These are phyloP conservation scores for Galago senegalensis DNA, from an alignment of 2,797 vertebrate species.

Conservation along the genomic window DNA sequence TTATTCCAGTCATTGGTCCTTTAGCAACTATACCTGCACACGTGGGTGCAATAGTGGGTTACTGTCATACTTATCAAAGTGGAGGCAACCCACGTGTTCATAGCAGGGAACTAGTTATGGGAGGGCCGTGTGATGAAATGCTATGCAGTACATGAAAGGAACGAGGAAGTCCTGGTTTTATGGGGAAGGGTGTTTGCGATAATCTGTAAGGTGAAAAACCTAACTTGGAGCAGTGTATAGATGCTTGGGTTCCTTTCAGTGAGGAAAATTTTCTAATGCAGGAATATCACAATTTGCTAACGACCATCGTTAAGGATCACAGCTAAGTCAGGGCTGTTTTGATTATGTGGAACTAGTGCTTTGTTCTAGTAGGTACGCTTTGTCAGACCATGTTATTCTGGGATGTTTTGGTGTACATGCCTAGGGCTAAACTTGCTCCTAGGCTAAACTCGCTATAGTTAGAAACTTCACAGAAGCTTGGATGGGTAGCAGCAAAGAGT, in stretches of 20 bases:
- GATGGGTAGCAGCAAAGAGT: neutral
- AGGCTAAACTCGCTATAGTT: neutral
- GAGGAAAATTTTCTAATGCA: neutral
- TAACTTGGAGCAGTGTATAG: neutral
- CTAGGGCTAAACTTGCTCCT: no score
- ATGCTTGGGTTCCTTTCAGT: neutral
- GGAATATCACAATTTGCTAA: neutral
- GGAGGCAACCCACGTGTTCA: neutral
- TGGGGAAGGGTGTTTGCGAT: rapidly evolving
- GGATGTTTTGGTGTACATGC: rapidly evolving
- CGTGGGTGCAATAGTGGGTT: neutral
- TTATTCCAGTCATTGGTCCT: neutral
- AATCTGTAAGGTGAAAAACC: neutral
- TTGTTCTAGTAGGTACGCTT: neutral
- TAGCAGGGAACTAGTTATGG: neutral
- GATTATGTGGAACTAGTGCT: neutral
- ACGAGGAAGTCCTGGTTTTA: neutral
- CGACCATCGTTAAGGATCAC: neutral
- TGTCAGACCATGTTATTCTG: neutral
- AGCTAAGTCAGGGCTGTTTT: neutral
- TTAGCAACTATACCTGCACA: neutral
- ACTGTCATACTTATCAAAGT: neutral
- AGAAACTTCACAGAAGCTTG: neutral
- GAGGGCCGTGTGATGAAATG: rapidly evolving
- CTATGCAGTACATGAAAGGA: neutral